Conservation (phyloP, 2,113 vertebrate species). For the Perognathus longimembris region DNA sequence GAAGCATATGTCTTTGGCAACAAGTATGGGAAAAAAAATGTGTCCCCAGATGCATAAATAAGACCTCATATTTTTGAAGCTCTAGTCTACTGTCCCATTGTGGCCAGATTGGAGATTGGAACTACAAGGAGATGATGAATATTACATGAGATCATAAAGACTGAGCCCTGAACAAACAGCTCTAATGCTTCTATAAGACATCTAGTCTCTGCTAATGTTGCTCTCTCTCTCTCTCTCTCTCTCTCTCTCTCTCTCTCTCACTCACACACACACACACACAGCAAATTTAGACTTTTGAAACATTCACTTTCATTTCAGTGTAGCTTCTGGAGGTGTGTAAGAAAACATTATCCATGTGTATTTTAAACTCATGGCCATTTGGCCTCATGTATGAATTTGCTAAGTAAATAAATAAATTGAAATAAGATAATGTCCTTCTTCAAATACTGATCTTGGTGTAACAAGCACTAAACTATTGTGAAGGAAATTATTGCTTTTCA, state of each 20-base stretch:
- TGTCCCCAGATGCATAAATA: background rate
- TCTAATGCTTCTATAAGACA: too few relatives aligned
- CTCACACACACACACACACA: too few relatives aligned
- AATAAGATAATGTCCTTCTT: background rate
- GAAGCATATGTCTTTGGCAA: background rate
- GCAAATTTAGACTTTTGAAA: background rate
- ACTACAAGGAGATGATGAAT: too few relatives aligned
- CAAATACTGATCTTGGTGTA: background rate
- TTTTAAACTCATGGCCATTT: background rate
- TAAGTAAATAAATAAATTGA: background rate
- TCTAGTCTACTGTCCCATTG: too few relatives aligned
- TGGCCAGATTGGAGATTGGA: too few relatives aligned
- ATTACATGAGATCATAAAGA: too few relatives aligned
- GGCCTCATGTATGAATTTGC: background rate
- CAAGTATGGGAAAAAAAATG: too few relatives aligned
- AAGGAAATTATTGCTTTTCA: background rate
- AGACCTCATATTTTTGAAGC: too few relatives aligned
- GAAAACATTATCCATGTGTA: background rate
- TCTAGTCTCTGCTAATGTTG: too few relatives aligned
- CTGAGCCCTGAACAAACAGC: too few relatives aligned
- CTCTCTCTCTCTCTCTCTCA: background rate
- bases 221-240: too few relatives aligned
- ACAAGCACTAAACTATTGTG: background rate
- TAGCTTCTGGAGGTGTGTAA: background rate
- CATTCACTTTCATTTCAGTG: background rate